Percentiles rank a stretch among this genome's conserved stretches.
phyloP scores from a whole-genome alignment of 2,888 invertebrate species.

The Proisotoma minuta region DNA sequence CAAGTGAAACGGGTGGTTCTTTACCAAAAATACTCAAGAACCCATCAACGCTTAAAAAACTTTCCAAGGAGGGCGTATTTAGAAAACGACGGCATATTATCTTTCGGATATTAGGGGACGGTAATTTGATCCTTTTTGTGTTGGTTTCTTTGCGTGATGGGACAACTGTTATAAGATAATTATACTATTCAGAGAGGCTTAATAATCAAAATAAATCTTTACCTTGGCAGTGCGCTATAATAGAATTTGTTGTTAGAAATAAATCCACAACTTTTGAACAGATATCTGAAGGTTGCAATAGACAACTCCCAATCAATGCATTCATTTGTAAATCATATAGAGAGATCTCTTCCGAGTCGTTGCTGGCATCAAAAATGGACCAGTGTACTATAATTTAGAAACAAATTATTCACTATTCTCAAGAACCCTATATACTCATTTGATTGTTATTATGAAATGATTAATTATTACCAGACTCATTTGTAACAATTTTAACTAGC shows the following conservation, averaged over 20 bases:
- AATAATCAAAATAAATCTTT: neutral
- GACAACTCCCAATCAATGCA: slow-evolving; percentile 16
- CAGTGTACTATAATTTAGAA: slow-evolving; percentile 28
- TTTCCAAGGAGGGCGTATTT: slow-evolving; percentile 22
- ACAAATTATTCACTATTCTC: neutral
- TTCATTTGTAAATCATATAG: slow-evolving; percentile 19
- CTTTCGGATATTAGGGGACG: neutral
- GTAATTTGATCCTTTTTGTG: neutral
- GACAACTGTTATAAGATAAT: no score
- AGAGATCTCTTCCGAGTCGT: slow-evolving; percentile 12
- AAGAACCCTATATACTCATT: neutral
- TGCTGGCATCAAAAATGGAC: slow-evolving; percentile 25
- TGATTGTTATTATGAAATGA: slow-evolving; percentile 1
- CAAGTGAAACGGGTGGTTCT: neutral
- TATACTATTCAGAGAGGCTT: neutral
- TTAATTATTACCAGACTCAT: neutral
- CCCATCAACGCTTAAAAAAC: slow-evolving; percentile 50
- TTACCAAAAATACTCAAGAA: neutral
- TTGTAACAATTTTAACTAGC: slow-evolving; percentile 24
- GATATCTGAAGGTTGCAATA: slow-evolving; percentile 15
- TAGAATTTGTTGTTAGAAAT: slow-evolving; percentile 25
- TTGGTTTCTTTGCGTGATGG: no score
- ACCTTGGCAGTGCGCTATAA: slow-evolving; percentile 34
- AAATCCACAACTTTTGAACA: slow-evolving; percentile 34
- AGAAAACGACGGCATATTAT: slow-evolving; percentile 19